Percentiles rank a stretch among this genome's conserved stretches.
Evolutionary conservation across 2,113 vertebrate genomes (phyloP).

Genomic region (Peromyscus leucopus): DNA sequence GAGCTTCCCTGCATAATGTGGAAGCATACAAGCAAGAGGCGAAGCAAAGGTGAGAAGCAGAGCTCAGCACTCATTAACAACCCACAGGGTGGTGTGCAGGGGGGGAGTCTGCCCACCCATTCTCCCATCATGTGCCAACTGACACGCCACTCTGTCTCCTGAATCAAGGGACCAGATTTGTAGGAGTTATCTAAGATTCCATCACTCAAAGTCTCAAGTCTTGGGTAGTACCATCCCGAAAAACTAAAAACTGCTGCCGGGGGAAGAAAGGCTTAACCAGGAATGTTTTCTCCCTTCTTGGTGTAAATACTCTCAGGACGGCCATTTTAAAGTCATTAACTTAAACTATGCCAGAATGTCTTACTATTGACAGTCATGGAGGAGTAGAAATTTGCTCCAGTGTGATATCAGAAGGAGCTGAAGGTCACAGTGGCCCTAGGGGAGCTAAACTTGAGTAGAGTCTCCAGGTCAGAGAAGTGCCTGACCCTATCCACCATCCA

Average conservation of each 20-base stretch:
- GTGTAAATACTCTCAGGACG: neutral
- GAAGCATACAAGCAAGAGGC: neutral
- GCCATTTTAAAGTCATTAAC: neutral
- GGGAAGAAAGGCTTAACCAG: neutral
- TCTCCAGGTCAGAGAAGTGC: neutral
- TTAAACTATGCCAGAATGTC: neutral
- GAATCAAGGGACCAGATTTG: neutral
- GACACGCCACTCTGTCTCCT: neutral
- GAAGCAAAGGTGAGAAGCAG: neutral
- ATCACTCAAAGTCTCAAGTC: neutral
- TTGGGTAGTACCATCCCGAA: neutral
- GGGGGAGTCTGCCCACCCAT: rapidly evolving
- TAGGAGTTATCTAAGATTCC: neutral
- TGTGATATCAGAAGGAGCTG: neutral
- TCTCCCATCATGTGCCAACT: neutral
- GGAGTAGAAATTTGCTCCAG: neutral
- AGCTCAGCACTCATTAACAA: too few relatives aligned
- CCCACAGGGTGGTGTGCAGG: neutral
- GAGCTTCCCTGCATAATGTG: neutral
- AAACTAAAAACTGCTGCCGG: neutral
- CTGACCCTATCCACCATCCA: neutral
- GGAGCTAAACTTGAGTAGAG: neutral
- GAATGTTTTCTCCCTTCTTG: neutral
- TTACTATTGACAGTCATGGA: neutral
- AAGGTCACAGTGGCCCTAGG: neutral